Base-by-base conservation (phyloP, 2,888 invertebrate species). In the Leptopilina myrica region DNA sequence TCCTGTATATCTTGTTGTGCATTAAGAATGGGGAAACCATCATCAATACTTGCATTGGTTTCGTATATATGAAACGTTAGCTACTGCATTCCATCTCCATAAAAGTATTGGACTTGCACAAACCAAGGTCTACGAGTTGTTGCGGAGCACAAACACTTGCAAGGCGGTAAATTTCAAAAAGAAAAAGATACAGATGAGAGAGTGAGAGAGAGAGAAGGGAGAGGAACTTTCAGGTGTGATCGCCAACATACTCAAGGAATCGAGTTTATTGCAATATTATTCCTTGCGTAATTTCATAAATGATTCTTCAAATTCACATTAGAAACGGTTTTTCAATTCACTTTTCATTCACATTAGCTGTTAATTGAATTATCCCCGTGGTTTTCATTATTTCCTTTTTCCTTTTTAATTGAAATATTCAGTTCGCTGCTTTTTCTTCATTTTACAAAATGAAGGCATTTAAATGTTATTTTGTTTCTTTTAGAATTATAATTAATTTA, bases 1-100 rank as follows among this genome's bases (percentile, higher is more conserved):
- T 49, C 49, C 49, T 49, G 49, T 49, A 20, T 15, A 9, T 62
- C 62, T 62, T 15, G 62, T 62, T 59, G n/a, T n/a, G 15, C 62
- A 78, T 64, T 46, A 78, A 78, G 66, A 69, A 64, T 64, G 53
- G 43, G 40, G 40, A 26, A 64, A 64, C 40, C 64, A 64, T 64
- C 64, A 64, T 64, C 64, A 64, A 40, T 40, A 64, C 64, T 1
- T 33, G 64, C 33, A 64, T 26, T 33, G 64, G 40, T 40, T 64
- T 64, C 64, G 49, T 12, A 64, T 43, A 43, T 43, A 43, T 64
- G 33, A 64, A 40, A 81, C 79, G 56, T 80, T 81, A 80, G 81
- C 82, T 83, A 83, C 82, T 85, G 84, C 86, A 87, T 87, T 87
- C 88, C 86, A 84, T 83, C 82, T 81, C 82, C 81, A 84, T 87